These are phyloP conservation scores for Coracias cyanogaster DNA, from an alignment of 2,797 vertebrate genomes.

Conservation along the genomic window DNA sequence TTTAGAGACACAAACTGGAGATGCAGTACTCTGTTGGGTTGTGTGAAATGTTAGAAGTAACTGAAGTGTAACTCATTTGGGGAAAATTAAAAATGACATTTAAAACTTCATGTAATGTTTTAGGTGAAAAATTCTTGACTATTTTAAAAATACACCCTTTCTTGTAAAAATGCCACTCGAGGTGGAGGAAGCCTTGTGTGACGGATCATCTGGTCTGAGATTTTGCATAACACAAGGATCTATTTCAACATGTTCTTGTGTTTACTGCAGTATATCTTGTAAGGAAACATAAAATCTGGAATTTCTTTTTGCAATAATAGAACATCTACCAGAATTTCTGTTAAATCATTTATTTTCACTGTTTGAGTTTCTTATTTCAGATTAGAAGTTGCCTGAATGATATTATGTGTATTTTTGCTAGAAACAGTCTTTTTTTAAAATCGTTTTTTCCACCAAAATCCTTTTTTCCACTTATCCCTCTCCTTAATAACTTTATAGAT, in stretches of 20 bases:
- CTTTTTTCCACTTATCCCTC: not conserved
- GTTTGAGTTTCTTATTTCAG: not conserved
- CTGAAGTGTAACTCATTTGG: not conserved
- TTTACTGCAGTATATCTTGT: not conserved
- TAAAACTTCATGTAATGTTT: not conserved
- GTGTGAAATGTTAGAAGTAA: not conserved
- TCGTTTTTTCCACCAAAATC: rapidly evolving
- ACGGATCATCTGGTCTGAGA: not conserved
- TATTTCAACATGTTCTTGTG: not conserved
- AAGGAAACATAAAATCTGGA: not conserved
- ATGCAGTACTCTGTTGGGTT: rapidly evolving
- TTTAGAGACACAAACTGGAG: not conserved
- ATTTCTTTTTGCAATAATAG: not conserved
- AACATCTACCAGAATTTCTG: not conserved
- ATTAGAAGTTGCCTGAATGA: not conserved
- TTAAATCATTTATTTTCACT: not conserved
- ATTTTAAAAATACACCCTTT: not conserved
- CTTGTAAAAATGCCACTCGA: not conserved
- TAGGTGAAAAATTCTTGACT: not conserved
- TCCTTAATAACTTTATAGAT: not conserved
- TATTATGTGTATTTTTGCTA: not conserved
- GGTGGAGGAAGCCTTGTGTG: not conserved
- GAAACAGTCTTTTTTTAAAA: not conserved
- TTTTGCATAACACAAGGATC: not conserved
- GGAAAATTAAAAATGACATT: not conserved